Percentiles rank a stretch among this genome's conserved stretches.
Conservation (phyloP, 2,888 invertebrate genomes). For the Ophraella communa region DNA sequence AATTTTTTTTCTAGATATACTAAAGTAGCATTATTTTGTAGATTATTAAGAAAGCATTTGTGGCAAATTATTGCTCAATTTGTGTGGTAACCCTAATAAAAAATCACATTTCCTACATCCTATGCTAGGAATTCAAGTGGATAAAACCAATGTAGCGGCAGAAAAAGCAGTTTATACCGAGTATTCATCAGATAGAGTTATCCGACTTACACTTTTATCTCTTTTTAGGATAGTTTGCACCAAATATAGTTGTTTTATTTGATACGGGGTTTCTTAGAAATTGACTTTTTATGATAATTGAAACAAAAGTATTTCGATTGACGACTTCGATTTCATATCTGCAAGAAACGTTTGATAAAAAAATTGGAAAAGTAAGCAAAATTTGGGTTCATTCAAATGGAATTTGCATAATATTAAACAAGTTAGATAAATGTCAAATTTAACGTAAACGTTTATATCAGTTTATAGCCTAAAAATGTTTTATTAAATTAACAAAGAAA, state of each 20-base stretch:
- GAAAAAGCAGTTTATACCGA: slow-evolving; percentile 11
- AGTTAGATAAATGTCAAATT: too few species aligned
- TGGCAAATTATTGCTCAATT: neutral
- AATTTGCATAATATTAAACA: too few species aligned
- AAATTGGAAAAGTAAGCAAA: too few species aligned
- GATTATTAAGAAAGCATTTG: too few species aligned
- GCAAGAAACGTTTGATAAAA: too few species aligned
- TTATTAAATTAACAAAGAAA: too few species aligned
- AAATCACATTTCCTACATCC: neutral
- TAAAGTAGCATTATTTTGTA: too few species aligned
- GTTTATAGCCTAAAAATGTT: too few species aligned
- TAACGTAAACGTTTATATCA: too few species aligned
- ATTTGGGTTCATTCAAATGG: too few species aligned
- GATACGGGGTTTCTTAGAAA: slow-evolving; percentile 1
- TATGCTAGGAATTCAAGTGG: slow-evolving; percentile 15
- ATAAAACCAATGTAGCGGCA: slow-evolving; percentile 17
- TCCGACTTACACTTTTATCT: slow-evolving; percentile 8
- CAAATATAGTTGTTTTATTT: slow-evolving; percentile 1
- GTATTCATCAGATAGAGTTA: slow-evolving; percentile 17
- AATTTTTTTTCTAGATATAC: too few species aligned
- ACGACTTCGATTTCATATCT: neutral
- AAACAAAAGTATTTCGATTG: neutral
- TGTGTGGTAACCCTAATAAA: neutral
- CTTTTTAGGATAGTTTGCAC: slow-evolving; percentile 13
- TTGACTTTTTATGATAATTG: neutral